phyloP scores from a whole-genome alignment of 1,140 invertebrate genomes.

The Drosophila rhopaloa region DNA sequence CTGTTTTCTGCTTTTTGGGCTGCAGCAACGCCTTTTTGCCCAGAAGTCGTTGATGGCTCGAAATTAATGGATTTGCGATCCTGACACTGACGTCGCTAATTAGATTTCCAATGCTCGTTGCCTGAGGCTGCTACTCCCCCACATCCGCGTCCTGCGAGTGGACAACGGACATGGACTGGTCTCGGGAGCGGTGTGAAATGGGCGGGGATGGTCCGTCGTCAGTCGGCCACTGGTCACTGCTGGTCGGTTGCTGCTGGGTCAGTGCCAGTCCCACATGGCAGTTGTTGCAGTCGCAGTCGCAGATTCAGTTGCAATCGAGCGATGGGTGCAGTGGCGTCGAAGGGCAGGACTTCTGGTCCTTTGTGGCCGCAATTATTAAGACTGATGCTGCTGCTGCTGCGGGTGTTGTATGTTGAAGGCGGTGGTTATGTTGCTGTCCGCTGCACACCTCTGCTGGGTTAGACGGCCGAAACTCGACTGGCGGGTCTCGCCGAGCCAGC shows the following conservation, averaged over 20 bases:
- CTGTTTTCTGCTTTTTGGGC: neutral
- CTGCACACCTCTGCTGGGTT: constrained; percentile 75
- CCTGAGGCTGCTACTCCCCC: constrained; percentile 3
- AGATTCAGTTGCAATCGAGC: neutral
- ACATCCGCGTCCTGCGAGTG: constrained; percentile 24
- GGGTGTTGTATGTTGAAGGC: constrained; percentile 9
- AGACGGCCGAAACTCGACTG: constrained; percentile 82
- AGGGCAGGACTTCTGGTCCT: constrained; percentile 22
- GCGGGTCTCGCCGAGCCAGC: constrained; percentile 18
- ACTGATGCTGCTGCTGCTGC: constrained; percentile 34
- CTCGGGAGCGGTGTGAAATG: constrained; percentile 3
- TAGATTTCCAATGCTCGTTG: constrained; percentile 46
- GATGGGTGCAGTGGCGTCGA: neutral
- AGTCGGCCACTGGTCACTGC: constrained; percentile 26
- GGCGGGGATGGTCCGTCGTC: constrained; percentile 22
- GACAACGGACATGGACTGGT: constrained; percentile 13
- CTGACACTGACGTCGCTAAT: constrained; percentile 56
- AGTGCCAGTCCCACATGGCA: constrained; percentile 28
- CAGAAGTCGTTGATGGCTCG: constrained; percentile 27
- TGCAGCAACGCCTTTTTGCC: constrained; percentile 47
- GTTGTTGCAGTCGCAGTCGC: constrained; percentile 23
- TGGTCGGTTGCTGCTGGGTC: constrained; percentile 19
- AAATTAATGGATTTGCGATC: constrained; percentile 47
- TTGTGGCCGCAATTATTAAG: constrained; percentile 33
- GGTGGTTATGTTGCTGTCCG: constrained; percentile 37